phyloP scores from a whole-genome alignment of 2,113 vertebrate species.

The Lepus americanus region DNA sequence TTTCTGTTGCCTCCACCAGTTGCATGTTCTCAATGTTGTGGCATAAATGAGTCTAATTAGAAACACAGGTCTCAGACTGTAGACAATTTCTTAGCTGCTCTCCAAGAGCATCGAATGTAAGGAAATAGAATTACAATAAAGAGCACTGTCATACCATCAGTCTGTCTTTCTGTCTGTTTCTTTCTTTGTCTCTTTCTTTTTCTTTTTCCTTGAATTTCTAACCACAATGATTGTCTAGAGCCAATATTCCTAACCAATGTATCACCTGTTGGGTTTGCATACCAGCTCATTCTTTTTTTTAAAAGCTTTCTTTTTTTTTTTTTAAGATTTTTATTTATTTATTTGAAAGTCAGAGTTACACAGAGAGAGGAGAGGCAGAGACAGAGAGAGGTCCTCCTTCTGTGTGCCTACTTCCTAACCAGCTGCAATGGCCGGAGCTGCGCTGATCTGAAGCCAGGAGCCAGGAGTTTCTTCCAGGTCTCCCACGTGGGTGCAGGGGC shows the following conservation, averaged over 20 bases:
- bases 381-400: too few species aligned
- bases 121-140: constrained; percentile 25
- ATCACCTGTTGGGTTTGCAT: constrained; percentile 44
- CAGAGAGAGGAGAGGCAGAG: too few species aligned
- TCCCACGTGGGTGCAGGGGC: too few species aligned
- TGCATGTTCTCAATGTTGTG: constrained; percentile 32
- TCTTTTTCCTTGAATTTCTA: not conserved
- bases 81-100: constrained; percentile 54
- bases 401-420: too few species aligned
- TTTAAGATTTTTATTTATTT: too few species aligned
- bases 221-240: constrained; percentile 3
- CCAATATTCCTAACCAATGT: not conserved
- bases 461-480: too few species aligned
- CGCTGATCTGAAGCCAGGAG: too few species aligned
- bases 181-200: too few species aligned
- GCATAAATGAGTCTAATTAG: constrained; percentile 68
- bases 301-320: too few species aligned
- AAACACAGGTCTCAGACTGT: constrained; percentile 54
- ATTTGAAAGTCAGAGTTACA: too few species aligned
- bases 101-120: constrained; percentile 9
- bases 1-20: not conserved
- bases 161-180: not conserved
- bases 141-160: not conserved
- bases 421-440: too few species aligned
- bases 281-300: not conserved